Percentiles rank a stretch among this genome's conserved stretches.
These are phyloP conservation scores for Centropristis striata DNA, from an alignment of 2,113 vertebrate genomes.

Conservation along the genomic window DNA sequence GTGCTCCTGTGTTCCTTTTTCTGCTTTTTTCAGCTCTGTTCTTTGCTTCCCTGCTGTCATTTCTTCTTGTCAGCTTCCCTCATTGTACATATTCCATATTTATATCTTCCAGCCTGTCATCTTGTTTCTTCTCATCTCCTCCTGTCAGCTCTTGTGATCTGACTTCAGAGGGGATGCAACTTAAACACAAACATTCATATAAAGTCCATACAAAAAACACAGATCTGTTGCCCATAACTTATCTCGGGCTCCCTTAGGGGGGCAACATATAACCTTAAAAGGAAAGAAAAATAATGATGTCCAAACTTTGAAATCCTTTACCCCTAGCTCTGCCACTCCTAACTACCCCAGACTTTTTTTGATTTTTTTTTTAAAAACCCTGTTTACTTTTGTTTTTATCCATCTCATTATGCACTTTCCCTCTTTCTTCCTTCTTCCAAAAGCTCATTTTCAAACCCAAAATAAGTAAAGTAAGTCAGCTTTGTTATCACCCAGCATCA, in stretches of 20 bases:
- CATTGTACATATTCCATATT: constrained; percentile 60
- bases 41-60: constrained; percentile 59
- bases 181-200: constrained; percentile 33
- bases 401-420: not conserved
- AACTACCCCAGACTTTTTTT: not conserved
- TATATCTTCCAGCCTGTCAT: constrained; percentile 34
- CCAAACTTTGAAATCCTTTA: constrained; percentile 43
- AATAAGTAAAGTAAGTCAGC: not conserved
- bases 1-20: not conserved
- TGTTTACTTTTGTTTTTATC: not conserved
- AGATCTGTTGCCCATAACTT: constrained; percentile 34
- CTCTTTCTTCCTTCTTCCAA: not conserved
- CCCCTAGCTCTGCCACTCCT: not conserved
- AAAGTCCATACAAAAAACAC: constrained; percentile 8
- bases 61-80: constrained; percentile 29
- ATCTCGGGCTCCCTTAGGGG: constrained; percentile 20
- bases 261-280: constrained; percentile 27
- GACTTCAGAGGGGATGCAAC: constrained; percentile 49
- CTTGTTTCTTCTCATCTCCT: constrained; percentile 51
- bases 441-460: not conserved
- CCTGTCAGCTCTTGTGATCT: constrained; percentile 40
- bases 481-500: not conserved
- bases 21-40: not conserved
- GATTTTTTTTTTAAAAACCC: not conserved
- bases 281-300: constrained; percentile 65